Percentiles rank a stretch among this genome's conserved stretches.
phyloP scores from a whole-genome alignment of 2,888 invertebrate genomes.

The Silvanus unidentatus region DNA sequence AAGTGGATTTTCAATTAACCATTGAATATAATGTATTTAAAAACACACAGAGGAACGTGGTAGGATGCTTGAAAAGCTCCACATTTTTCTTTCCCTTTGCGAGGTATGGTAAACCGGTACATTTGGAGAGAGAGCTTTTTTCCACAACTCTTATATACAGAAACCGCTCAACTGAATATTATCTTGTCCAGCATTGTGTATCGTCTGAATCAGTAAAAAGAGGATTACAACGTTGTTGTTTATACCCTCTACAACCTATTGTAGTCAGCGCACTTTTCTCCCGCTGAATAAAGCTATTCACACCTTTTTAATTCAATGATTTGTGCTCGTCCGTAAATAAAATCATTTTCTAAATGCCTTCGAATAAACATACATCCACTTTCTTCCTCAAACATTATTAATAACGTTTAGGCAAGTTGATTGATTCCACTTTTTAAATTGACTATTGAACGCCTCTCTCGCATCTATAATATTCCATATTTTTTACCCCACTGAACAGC shows the following conservation, averaged over 20 bases:
- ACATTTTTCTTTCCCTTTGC: background rate
- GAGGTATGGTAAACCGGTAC: background rate
- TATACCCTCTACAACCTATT: background rate
- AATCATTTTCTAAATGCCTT: too few relatives aligned
- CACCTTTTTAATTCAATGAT: too few relatives aligned
- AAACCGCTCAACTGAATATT: constrained; percentile 20
- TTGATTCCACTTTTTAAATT: too few relatives aligned
- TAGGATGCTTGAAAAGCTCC: background rate
- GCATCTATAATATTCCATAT: too few relatives aligned
- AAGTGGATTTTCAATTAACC: constrained; percentile 49
- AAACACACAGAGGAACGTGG: constrained; percentile 14
- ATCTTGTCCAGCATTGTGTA: constrained; percentile 28
- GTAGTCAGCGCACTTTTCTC: background rate
- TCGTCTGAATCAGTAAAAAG: constrained; percentile 23
- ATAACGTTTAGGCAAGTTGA: too few relatives aligned
- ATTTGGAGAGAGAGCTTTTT: background rate
- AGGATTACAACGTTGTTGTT: constrained; percentile 21
- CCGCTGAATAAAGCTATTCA: too few relatives aligned
- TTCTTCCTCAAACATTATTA: too few relatives aligned
- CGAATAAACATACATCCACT: too few relatives aligned
- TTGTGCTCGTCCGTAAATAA: too few relatives aligned
- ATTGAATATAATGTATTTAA: constrained; percentile 44
- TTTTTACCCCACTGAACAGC: too few relatives aligned
- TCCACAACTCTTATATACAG: background rate
- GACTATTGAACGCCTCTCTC: too few relatives aligned